phyloP scores from a whole-genome alignment of 2,797 vertebrate genomes.

The Channa striata region DNA sequence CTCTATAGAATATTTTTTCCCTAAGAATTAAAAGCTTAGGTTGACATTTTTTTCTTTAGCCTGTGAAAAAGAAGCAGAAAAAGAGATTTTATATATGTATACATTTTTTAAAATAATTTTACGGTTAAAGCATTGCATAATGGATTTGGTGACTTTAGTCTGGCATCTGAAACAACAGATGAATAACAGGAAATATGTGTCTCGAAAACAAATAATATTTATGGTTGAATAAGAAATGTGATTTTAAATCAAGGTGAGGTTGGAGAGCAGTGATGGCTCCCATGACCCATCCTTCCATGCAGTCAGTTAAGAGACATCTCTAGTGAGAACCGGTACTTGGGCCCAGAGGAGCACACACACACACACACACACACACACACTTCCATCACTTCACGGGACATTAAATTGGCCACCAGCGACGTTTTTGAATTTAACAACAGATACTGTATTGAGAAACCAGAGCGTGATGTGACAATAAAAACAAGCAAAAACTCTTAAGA shows the following conservation, averaged over 20 bases:
- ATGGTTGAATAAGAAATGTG: constrained; percentile 48
- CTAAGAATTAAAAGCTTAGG: background rate
- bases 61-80: no score
- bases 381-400: background rate
- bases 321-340: constrained; percentile 47
- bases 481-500: background rate
- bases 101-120: background rate
- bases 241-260: constrained; percentile 55
- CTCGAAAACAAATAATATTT: constrained; percentile 12
- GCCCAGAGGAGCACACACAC: constrained; percentile 33
- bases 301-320: constrained; percentile 46
- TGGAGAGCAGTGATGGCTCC: constrained; percentile 39
- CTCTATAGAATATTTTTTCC: background rate
- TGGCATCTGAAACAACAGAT: no score
- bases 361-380: constrained; percentile 28
- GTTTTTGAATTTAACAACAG: background rate
- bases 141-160: background rate
- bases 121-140: constrained; percentile 9
- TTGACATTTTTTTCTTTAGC: background rate
- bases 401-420: no score
- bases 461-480: background rate
- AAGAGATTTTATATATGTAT: no score
- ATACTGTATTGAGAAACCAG: background rate
- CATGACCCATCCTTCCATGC: constrained; percentile 52
- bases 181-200: background rate